These are phyloP conservation scores for Nothoprocta pentlandii DNA, from an alignment of 2,113 vertebrate genomes.

Conservation along the genomic window DNA sequence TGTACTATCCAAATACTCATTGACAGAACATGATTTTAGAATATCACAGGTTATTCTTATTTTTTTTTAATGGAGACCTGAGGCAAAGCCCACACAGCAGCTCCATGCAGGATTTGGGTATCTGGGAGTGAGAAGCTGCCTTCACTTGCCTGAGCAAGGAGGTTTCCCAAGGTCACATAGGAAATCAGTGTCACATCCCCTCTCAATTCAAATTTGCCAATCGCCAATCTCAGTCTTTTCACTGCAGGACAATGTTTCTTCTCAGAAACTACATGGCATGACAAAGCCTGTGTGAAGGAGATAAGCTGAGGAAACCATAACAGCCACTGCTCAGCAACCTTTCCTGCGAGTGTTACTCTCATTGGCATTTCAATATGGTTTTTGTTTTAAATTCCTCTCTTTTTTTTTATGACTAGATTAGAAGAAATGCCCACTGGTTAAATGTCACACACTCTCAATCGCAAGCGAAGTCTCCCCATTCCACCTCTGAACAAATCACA, in stretches of 20 bases:
- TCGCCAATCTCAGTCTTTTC: background rate
- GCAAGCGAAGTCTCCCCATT: background rate
- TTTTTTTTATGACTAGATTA: background rate
- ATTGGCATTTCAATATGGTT: accelerated
- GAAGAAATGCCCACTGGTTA: background rate
- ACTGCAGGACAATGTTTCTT: background rate
- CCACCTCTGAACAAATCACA: background rate
- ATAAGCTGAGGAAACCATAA: background rate
- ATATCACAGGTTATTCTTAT: background rate
- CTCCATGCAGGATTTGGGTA: accelerated
- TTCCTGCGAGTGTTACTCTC: background rate
- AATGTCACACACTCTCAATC: background rate
- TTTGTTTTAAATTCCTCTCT: background rate
- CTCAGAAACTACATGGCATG: background rate
- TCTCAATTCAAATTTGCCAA: background rate
- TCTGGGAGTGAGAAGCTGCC: background rate
- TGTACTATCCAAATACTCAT: background rate
- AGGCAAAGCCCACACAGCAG: background rate
- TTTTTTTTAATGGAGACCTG: accelerated
- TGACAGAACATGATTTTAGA: background rate
- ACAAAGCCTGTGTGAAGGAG: background rate
- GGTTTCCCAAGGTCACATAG: background rate
- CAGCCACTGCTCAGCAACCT: background rate
- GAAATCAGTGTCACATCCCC: background rate
- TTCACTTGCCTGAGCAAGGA: background rate